Conservation (phyloP, 2,888 invertebrate species). For the Argyresthia albistria region DNA sequence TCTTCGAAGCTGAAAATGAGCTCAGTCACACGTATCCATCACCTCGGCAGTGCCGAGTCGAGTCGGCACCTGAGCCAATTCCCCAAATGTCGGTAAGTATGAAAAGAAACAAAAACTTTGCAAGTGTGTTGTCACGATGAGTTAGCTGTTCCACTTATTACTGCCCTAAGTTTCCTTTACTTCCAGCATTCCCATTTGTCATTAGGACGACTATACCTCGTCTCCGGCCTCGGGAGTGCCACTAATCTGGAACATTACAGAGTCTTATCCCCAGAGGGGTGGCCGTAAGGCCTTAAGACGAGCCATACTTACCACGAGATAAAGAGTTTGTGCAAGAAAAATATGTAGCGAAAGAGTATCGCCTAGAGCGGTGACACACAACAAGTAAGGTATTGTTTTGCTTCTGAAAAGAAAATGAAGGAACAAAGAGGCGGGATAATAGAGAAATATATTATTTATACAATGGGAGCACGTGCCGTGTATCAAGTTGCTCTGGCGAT, state of each 20-base stretch:
- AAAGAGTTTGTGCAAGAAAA: neutral
- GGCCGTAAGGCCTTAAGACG: conserved; percentile 13
- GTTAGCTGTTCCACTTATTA: conserved; percentile 1
- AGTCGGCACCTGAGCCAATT: no score
- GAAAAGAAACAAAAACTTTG: conserved; percentile 10
- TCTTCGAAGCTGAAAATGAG: no score
- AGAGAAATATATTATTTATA: conserved; percentile 51
- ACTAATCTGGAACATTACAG: conserved; percentile 44
- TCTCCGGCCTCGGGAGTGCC: conserved; percentile 22
- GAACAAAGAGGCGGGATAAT: conserved; percentile 34
- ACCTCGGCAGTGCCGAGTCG: no score
- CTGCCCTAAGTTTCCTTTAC: conserved; percentile 13
- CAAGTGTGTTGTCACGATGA: conserved; percentile 18
- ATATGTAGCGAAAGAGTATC: neutral
- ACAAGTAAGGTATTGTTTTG: conserved; percentile 14
- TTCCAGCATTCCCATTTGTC: conserved; percentile 34
- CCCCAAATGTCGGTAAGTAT: no score
- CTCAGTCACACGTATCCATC: no score
- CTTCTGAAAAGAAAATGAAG: conserved; percentile 26
- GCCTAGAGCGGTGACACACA: neutral
- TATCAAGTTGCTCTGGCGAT: conserved; percentile 32
- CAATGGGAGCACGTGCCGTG: conserved; percentile 21
- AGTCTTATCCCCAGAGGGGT: conserved; percentile 36
- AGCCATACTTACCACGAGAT: neutral
- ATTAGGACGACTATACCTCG: conserved; percentile 18